Evolutionary conservation across 2,797 vertebrate species (phyloP), one percentile per base, ranked within the genome.

Genomic region (Chaunax sp.): DNA sequence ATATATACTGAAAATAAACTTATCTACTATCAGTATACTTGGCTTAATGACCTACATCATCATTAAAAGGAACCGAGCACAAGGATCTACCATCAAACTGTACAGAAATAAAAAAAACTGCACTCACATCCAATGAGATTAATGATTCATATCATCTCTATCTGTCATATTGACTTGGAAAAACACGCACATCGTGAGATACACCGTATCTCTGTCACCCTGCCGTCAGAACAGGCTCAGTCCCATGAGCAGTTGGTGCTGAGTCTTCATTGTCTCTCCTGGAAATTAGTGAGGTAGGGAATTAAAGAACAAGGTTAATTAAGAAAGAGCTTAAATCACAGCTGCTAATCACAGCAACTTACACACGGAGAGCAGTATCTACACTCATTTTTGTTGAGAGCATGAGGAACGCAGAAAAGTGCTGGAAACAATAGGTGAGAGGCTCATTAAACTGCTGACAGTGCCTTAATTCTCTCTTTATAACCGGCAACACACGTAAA

Each of bases 261-360:
- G 58, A 72, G 72, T 83, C 81, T 82, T 59, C 68, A 83, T 91
- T 89, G 86, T 92, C 78, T 89, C 82, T 70, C 56, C 38, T 82
- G 73, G 77, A 91, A 91, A 91, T 87, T 55, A 91, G 84, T 64
- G 64, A 69, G 61, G 60, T 62, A 81, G 70, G 78, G 63, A 87
- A 88, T 88, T 88, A 88, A 86, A 86, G 85, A 89, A 75, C 60
- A 88, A 88, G 90, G 92, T 93, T 93, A 93, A 93, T 94, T 93
- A 93, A 90, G 78, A 89, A 90, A 81, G 79, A 89, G 87, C 87
- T 91, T 89, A 88, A 93, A 90, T 91, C 88, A 82, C 80, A 75
- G 82, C 81, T 79, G 78, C 81, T 92, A 88, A 93, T 93, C 89
- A 79, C 73, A 66, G 72, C 57, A 72, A 81, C 73, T 80, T 85